Percentiles rank a stretch among this genome's conserved stretches.
Conservation (phyloP, 1,140 invertebrate species). For the Pogonomyrmex californicus region DNA sequence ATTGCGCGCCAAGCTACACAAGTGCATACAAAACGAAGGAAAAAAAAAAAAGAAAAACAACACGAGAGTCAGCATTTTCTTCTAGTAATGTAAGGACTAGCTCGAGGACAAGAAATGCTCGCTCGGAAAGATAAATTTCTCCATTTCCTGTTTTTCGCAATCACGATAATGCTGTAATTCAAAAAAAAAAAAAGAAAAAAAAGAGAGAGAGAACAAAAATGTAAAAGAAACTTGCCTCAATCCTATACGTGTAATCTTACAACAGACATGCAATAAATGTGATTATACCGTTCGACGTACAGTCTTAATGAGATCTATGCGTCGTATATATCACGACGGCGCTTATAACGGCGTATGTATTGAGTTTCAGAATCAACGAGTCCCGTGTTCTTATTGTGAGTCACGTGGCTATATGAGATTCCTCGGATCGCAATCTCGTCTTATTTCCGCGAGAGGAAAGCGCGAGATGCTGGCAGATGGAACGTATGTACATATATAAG, state of each 20-base stretch:
- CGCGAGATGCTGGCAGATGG: constrained; percentile 45
- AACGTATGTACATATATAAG: constrained; percentile 57
- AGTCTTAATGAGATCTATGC: constrained; percentile 39
- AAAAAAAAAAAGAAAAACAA: background rate
- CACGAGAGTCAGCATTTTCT: constrained; percentile 46
- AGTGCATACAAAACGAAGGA: constrained; percentile 15
- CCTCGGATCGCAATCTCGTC: constrained; percentile 72
- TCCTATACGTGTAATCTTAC: background rate
- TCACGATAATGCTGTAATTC: background rate
- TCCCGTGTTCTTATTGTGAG: constrained; percentile 71
- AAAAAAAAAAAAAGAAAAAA: background rate
- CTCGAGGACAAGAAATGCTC: constrained; percentile 21
- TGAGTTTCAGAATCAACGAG: constrained; percentile 66
- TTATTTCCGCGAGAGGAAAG: constrained; percentile 65
- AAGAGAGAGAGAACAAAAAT: background rate
- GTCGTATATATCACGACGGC: constrained; percentile 26
- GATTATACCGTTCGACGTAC: background rate
- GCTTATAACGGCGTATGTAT: constrained; percentile 51
- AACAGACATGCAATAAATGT: constrained; percentile 11
- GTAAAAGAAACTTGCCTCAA: background rate
- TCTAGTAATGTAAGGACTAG: constrained; percentile 24
- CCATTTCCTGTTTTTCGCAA: background rate
- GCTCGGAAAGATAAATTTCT: background rate
- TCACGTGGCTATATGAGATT: constrained; percentile 68
- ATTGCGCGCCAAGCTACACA: constrained; percentile 40